Conservation (phyloP, 1,140 invertebrate genomes). For the Plodia interpunctella region DNA sequence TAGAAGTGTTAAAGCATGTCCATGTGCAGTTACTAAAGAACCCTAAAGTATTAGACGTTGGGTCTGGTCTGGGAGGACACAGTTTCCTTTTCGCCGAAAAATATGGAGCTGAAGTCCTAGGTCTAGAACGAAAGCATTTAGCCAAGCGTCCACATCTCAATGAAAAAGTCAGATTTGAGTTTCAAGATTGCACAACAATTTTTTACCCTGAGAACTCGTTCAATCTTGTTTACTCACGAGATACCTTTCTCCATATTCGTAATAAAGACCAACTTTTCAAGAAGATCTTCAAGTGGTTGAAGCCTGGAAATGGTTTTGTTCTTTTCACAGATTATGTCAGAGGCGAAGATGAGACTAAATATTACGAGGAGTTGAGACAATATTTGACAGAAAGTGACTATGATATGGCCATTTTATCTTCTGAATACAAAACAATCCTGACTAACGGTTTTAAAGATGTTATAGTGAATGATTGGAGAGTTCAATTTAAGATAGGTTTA, state of each 20-base stretch:
- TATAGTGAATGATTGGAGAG: background rate
- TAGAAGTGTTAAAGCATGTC: background rate
- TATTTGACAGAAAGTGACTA: background rate
- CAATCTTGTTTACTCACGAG: background rate
- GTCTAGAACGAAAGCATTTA: background rate
- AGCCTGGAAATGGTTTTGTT: background rate
- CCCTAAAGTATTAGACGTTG: slow-evolving; percentile 1
- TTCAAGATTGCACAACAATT: background rate
- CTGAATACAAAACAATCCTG: background rate
- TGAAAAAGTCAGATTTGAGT: background rate
- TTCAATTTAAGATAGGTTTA: background rate
- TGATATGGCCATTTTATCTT: background rate
- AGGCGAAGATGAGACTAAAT: background rate
- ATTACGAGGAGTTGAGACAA: background rate
- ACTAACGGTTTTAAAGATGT: background rate
- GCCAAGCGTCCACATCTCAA: background rate
- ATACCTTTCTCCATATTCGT: background rate
- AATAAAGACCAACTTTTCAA: background rate
- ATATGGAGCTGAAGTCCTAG: background rate
- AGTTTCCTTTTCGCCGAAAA: slow-evolving; percentile 1
- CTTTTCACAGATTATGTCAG: background rate
- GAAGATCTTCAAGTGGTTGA: background rate
- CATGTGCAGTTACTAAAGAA: background rate
- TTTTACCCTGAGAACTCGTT: background rate
- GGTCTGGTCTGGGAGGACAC: background rate